Conservation (phyloP, 1,140 invertebrate species). For the Elymnias hypermnestra region DNA sequence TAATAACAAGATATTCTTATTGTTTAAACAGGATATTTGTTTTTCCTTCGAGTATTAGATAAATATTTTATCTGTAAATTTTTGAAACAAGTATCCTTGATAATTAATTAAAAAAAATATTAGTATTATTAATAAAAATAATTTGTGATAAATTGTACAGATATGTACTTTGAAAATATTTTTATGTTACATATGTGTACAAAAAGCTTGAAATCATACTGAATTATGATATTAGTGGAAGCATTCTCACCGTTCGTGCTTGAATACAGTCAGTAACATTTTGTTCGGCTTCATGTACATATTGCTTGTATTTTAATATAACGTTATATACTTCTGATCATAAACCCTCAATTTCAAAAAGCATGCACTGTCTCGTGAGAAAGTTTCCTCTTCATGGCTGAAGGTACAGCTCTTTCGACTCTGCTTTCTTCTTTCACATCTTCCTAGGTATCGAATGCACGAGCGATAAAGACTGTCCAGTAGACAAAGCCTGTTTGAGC, state of each 20-base stretch:
- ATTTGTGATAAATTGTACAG: slow-evolving; percentile 25
- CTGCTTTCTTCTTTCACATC: slow-evolving; percentile 83
- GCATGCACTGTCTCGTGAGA: slow-evolving; percentile 86
- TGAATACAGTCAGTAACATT: slow-evolving; percentile 71
- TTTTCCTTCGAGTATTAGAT: too few relatives aligned
- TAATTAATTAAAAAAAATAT: neutral
- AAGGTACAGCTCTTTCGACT: slow-evolving; percentile 83
- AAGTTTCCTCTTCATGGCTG: slow-evolving; percentile 82
- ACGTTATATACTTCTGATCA: slow-evolving; percentile 74
- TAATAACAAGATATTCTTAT: neutral
- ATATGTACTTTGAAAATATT: slow-evolving; percentile 35
- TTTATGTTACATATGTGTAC: slow-evolving; percentile 43
- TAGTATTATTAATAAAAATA: neutral
- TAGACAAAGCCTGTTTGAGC: slow-evolving; percentile 93
- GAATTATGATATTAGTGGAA: slow-evolving; percentile 63
- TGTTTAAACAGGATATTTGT: slow-evolving; percentile 1
- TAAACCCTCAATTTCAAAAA: slow-evolving; percentile 77
- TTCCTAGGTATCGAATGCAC: slow-evolving; percentile 91
- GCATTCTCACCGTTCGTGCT: slow-evolving; percentile 76
- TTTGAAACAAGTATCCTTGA: slow-evolving; percentile 3
- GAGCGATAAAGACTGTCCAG: slow-evolving; percentile 92
- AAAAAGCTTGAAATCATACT: slow-evolving; percentile 29
- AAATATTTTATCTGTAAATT: too few relatives aligned
- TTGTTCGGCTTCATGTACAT: slow-evolving; percentile 76
- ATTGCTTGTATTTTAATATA: slow-evolving; percentile 75